phyloP scores from a whole-genome alignment of 1,140 invertebrate genomes.

The Zaprionus tsacasi region DNA sequence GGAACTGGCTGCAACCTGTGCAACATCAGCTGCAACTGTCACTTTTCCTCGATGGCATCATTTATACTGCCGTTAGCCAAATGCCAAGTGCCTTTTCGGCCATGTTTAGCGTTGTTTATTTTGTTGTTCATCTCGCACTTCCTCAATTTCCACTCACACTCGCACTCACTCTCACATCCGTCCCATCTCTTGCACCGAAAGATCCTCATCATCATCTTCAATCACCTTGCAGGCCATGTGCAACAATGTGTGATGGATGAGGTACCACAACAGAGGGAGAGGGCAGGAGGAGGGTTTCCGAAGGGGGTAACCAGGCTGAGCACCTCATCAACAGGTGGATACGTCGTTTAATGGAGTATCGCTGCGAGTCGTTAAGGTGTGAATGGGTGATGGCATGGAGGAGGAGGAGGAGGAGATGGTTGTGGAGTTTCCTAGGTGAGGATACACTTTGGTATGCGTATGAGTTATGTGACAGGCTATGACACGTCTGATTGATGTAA shows the following conservation, averaged over 20 bases:
- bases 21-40: constrained; percentile 56
- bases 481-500: not conserved
- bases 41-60: constrained; percentile 73
- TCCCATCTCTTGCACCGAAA: constrained; percentile 62
- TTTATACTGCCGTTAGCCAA: constrained; percentile 79
- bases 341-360: constrained; percentile 8
- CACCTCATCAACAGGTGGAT: constrained; percentile 9
- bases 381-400: not conserved
- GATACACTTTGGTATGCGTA: not conserved
- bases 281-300: not conserved
- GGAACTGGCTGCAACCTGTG: constrained; percentile 27
- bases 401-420: not conserved
- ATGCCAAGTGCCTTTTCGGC: constrained; percentile 45
- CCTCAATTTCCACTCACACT: constrained; percentile 69
- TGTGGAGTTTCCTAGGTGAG: not conserved
- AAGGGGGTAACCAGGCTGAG: not conserved
- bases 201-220: constrained; percentile 46
- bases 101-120: constrained; percentile 60
- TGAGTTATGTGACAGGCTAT: not conserved
- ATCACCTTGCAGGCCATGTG: constrained; percentile 14
- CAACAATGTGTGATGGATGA: constrained; percentile 6
- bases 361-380: not conserved
- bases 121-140: constrained; percentile 75
- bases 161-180: constrained; percentile 33
- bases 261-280: not conserved